Evolutionary conservation across 2,113 vertebrate genomes (phyloP).

Genomic region (Misgurnus anguillicaudatus): DNA sequence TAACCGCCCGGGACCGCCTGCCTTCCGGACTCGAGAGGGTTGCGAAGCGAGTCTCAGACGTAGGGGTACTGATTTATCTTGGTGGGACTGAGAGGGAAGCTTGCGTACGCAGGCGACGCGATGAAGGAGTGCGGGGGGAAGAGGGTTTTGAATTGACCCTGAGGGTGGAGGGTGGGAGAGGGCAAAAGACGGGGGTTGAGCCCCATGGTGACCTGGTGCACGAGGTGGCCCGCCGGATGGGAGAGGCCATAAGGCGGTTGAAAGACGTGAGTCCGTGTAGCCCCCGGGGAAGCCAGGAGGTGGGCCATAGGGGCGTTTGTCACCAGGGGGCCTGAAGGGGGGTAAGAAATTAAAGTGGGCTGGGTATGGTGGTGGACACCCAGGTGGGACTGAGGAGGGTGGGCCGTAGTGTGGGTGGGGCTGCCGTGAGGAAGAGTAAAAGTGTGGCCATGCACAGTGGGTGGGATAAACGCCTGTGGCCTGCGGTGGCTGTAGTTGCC

Average conservation of each 20-base stretch:
- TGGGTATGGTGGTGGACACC: constrained; percentile 84
- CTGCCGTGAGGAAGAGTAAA: constrained; percentile 93
- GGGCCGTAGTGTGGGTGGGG: constrained; percentile 82
- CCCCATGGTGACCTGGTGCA: constrained; percentile 94
- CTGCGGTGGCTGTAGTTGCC: constrained; percentile 88
- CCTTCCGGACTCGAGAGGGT: constrained; percentile 52
- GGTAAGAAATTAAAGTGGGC: constrained; percentile 86
- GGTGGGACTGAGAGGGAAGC: constrained; percentile 94
- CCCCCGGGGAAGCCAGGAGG: constrained; percentile 90
- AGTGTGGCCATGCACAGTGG: constrained; percentile 81
- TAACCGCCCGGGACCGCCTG: no score
- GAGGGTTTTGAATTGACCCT: constrained; percentile 92
- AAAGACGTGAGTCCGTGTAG: constrained; percentile 83
- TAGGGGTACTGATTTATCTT: constrained; percentile 98
- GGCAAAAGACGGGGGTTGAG: constrained; percentile 92
- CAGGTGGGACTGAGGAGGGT: constrained; percentile 82
- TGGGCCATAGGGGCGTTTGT: constrained; percentile 88
- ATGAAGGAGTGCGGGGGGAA: constrained; percentile 94
- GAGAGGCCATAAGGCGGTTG: constrained; percentile 86
- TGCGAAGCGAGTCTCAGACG: constrained; percentile 77
- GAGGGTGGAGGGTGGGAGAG: constrained; percentile 89
- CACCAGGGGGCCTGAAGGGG: constrained; percentile 82
- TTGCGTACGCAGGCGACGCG: constrained; percentile 91
- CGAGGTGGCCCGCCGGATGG: constrained; percentile 80
- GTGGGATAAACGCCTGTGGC: constrained; percentile 89